Evolutionary conservation across 2,113 vertebrate genomes (phyloP).

Genomic region (Charina bottae): DNA sequence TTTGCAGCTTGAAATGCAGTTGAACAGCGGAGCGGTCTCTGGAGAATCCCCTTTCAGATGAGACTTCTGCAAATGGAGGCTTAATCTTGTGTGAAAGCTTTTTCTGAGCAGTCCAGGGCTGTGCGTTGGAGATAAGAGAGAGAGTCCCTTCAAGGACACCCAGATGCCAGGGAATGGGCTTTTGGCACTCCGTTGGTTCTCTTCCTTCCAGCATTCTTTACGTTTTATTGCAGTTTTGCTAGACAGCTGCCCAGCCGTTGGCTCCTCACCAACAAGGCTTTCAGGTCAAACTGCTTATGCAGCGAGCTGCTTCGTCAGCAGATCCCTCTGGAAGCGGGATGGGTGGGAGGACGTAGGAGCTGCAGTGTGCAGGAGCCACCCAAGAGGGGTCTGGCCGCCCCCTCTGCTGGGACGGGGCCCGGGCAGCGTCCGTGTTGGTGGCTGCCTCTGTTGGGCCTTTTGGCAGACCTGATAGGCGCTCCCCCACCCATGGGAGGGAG

Average conservation of each 20-base stretch:
- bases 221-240: neutral
- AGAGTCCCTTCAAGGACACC: conserved; percentile 16
- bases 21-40: conserved; percentile 45
- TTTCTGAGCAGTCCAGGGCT: conserved; percentile 28
- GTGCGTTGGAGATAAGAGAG: neutral
- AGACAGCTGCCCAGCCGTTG: neutral
- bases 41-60: neutral
- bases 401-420: neutral
- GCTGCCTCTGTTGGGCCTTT: too few species aligned
- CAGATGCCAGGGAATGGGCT: neutral
- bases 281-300: neutral
- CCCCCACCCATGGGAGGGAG: neutral
- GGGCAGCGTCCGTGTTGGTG: too few species aligned
- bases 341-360: too few species aligned
- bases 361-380: neutral
- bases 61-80: conserved; percentile 41
- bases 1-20: conserved; percentile 31
- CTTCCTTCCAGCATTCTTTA: neutral
- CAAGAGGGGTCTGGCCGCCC: neutral
- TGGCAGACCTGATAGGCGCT: neutral
- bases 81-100: conserved; percentile 38
- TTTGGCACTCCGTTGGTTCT: neutral
- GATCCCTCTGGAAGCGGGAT: too few species aligned
- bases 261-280: conserved; percentile 18
- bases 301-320: neutral